These are phyloP conservation scores for Centroberyx gerrardi DNA, from an alignment of 2,797 vertebrate species.

Conservation along the genomic window DNA sequence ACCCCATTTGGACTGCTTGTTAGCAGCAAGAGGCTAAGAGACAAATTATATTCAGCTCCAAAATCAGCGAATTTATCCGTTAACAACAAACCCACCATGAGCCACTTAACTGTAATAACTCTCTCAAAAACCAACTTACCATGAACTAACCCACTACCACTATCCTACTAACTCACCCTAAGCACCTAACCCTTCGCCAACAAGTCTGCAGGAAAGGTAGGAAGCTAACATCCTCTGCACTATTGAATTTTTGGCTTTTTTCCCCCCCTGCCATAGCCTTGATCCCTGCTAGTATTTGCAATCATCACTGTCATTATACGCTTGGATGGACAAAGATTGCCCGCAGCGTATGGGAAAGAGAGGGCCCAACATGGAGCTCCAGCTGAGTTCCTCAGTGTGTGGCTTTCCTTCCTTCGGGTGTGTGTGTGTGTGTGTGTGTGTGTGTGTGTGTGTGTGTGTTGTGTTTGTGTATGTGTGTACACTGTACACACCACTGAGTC, in stretches of 20 bases:
- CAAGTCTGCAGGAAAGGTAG: constrained; percentile 12
- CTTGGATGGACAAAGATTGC: constrained; percentile 61
- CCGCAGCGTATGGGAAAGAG: constrained; percentile 25
- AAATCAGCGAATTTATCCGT: too few species aligned
- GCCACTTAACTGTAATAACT: background rate
- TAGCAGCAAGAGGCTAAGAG: too few species aligned
- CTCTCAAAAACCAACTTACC: background rate
- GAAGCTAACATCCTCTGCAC: constrained; percentile 31
- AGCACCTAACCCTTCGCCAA: background rate
- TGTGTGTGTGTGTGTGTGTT: constrained; percentile 22
- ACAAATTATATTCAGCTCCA: too few species aligned
- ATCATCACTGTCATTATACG: constrained; percentile 55
- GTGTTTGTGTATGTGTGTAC: constrained; percentile 16
- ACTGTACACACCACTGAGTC: constrained; percentile 26
- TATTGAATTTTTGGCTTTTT: constrained; percentile 33
- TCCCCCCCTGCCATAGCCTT: constrained; percentile 13
- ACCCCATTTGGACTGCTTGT: too few species aligned
- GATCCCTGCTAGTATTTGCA: constrained; percentile 45
- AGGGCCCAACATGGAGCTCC: constrained; percentile 33
- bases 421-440: constrained; percentile 6
- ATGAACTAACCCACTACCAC: background rate
- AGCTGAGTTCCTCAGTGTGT: constrained; percentile 27
- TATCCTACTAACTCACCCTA: background rate
- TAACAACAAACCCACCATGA: background rate
- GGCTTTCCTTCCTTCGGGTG: background rate